Percentiles rank a stretch among this genome's conserved stretches.
Conservation (phyloP, 2,113 vertebrate species). For the Hyaena hyaena region DNA sequence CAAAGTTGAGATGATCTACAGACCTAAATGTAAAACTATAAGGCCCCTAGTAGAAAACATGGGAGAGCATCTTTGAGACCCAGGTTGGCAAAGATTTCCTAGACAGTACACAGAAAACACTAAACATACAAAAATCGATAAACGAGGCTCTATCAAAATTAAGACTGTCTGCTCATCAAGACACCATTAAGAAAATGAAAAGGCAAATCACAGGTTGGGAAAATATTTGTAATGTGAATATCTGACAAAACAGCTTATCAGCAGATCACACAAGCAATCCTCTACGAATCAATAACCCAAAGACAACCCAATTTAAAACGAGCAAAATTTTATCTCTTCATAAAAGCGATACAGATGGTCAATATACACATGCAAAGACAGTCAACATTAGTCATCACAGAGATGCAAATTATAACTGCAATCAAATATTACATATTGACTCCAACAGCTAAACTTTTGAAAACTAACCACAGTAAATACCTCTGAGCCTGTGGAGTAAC, state of each 20-base stretch:
- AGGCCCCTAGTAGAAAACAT: not conserved
- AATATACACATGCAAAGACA: not conserved
- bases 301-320: not conserved
- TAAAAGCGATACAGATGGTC: not conserved
- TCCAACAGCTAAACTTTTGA: not conserved
- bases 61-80: not conserved
- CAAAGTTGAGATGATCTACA: not conserved
- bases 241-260: not conserved
- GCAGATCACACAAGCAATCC: not conserved
- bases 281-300: not conserved
- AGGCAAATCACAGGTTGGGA: not conserved
- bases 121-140: not conserved
- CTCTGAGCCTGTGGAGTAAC: not conserved
- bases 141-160: not conserved
- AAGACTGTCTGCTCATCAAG: not conserved
- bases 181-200: not conserved
- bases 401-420: not conserved
- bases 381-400: not conserved
- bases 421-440: not conserved
- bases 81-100: not conserved
- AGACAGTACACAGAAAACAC: not conserved
- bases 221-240: not conserved
- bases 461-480: not conserved
- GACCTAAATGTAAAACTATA: not conserved
- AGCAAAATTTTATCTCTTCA: not conserved